phyloP scores from a whole-genome alignment of 2,113 vertebrate species.

The Baryphthengus martii region DNA sequence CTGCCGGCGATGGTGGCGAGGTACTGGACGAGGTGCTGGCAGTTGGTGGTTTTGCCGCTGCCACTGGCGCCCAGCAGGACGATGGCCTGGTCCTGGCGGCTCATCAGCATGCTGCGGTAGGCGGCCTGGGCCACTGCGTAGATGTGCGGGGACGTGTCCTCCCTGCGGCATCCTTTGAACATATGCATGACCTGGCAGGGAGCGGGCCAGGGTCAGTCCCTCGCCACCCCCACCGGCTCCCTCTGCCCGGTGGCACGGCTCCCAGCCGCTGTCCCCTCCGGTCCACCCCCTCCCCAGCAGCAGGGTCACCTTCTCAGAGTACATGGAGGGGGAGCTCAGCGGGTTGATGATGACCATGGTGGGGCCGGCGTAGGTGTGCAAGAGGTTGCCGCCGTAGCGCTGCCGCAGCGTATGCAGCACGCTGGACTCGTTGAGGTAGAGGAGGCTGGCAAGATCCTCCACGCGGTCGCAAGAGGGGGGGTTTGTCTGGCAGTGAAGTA shows the following conservation, averaged over 20 bases:
- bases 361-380: slow-evolving; percentile 87
- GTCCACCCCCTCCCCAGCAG: rapidly evolving
- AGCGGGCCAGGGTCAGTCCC: background rate
- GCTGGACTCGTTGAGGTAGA: slow-evolving; percentile 95
- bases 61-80: slow-evolving; percentile 89
- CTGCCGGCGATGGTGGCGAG: slow-evolving; percentile 89
- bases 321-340: slow-evolving; percentile 91
- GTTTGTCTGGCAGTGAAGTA: slow-evolving; percentile 79
- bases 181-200: slow-evolving; percentile 92
- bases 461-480: slow-evolving; percentile 87
- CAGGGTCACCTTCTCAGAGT: slow-evolving; percentile 90
- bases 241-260: rapidly evolving
- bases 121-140: slow-evolving; percentile 91
- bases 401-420: slow-evolving; percentile 91
- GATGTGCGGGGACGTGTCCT: slow-evolving; percentile 91
- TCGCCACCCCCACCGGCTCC: background rate
- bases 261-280: background rate
- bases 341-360: slow-evolving; percentile 93
- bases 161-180: slow-evolving; percentile 95
- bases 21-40: slow-evolving; percentile 94
- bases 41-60: slow-evolving; percentile 94
- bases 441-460: slow-evolving; percentile 89
- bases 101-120: slow-evolving; percentile 91
- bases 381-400: slow-evolving; percentile 91
- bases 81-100: slow-evolving; percentile 91